Evolutionary conservation across 2,113 vertebrate species (phyloP).

Genomic region (Perognathus longimembris): DNA sequence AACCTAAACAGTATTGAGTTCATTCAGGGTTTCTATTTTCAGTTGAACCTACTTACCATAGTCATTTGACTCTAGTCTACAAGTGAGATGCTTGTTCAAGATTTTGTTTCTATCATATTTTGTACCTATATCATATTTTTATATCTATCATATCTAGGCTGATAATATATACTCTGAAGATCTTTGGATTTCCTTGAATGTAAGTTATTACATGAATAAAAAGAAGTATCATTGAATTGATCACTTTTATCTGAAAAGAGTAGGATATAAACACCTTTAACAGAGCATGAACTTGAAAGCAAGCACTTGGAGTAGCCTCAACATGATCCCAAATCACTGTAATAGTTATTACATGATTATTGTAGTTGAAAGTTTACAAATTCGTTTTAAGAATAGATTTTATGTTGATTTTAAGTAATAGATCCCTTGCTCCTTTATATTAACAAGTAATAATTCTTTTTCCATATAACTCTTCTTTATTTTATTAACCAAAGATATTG

Average conservation of each 20-base stretch:
- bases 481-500: neutral
- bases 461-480: neutral
- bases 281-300: neutral
- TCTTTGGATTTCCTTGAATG: constrained; percentile 15
- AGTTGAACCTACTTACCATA: neutral
- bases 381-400: neutral
- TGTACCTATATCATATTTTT: no score
- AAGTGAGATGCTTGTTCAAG: neutral
- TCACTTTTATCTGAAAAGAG: neutral
- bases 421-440: neutral
- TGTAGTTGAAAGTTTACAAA: neutral
- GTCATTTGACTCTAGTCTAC: neutral
- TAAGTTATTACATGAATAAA: neutral
- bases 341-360: neutral
- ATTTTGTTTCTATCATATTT: no score
- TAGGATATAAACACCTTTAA: neutral
- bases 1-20: neutral
- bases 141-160: neutral
- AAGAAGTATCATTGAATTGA: neutral
- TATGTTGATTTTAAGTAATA: constrained; percentile 14
- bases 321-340: neutral
- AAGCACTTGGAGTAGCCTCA: neutral
- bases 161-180: neutral
- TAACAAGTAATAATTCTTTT: neutral
- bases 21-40: constrained; percentile 15